These are phyloP conservation scores for Bergia puertoricense DNA, from an alignment of 92 coral and sea anemone species.

Conservation along the genomic window DNA sequence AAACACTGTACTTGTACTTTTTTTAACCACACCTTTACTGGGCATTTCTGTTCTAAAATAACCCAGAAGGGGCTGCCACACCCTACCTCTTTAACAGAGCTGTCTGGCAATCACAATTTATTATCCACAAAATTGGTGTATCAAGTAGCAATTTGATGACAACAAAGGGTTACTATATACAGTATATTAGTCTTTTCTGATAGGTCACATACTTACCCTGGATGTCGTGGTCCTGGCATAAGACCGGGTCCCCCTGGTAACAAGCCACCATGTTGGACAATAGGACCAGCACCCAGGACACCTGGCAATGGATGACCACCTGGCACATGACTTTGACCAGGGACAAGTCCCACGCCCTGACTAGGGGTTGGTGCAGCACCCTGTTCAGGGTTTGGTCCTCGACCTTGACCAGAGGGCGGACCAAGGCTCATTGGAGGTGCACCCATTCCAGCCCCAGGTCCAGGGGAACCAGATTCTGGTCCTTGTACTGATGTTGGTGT, in stretches of 20 bases:
- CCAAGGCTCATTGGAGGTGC: neutral
- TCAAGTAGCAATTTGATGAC: neutral
- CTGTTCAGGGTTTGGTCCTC: neutral
- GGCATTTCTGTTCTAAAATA: no score
- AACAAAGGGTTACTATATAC: neutral
- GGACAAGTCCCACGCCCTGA: neutral
- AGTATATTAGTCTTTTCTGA: no score
- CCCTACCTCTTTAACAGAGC: no score
- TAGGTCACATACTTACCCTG: slow-evolving; percentile 7
- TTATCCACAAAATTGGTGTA: no score
- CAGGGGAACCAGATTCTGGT: slow-evolving; percentile 15
- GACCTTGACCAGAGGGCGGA: neutral
- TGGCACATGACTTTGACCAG: neutral
- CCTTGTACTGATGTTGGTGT: neutral
- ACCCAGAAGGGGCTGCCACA: no score
- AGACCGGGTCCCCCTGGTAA: slow-evolving; percentile 21
- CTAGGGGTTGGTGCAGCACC: neutral
- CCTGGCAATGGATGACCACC: slow-evolving; percentile 16
- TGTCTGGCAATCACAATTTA: no score
- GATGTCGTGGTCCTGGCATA: slow-evolving; percentile 23
- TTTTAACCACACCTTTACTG: no score
- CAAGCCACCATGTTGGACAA: slow-evolving; percentile 13
- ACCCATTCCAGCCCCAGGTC: slow-evolving; percentile 12
- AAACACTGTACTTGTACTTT: no score
- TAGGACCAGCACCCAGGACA: slow-evolving; percentile 10